Evolutionary conservation across 2,113 vertebrate species (phyloP).

Genomic region (Emydura subglobosa): DNA sequence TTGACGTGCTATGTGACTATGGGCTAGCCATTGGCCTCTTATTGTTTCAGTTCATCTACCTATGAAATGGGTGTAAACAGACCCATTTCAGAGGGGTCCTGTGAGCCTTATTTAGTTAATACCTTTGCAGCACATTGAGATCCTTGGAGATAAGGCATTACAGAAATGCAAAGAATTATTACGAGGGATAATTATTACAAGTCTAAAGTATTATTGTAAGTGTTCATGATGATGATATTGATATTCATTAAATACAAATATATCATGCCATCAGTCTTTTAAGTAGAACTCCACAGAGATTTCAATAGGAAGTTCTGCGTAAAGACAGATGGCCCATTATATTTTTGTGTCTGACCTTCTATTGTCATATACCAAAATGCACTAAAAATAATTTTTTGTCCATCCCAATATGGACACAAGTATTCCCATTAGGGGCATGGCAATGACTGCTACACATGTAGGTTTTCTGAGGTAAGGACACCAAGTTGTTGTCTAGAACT

Average conservation of each 20-base stretch:
- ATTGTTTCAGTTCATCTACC: not conserved
- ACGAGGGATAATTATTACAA: not conserved
- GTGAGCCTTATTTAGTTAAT: not conserved
- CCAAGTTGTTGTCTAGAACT: not conserved
- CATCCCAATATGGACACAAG: not conserved
- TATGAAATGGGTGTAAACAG: not conserved
- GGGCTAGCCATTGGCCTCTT: not conserved
- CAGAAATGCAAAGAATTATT: not conserved
- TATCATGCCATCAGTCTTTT: not conserved
- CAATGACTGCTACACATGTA: fast-evolving
- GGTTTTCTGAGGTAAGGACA: not conserved
- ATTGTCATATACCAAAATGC: not conserved
- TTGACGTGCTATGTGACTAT: not conserved
- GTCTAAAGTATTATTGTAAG: not conserved
- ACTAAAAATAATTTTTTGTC: fast-evolving
- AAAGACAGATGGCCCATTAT: not conserved
- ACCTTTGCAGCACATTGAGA: not conserved
- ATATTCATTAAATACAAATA: not conserved
- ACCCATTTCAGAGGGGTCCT: not conserved
- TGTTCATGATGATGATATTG: fast-evolving
- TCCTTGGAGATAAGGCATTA: not conserved
- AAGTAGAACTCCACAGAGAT: not conserved
- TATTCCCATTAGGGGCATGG: fast-evolving
- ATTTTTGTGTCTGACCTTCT: not conserved
- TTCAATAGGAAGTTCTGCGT: not conserved